These are phyloP conservation scores for Phocides pigmalion DNA, from an alignment of 1,140 invertebrate species.

Conservation along the genomic window DNA sequence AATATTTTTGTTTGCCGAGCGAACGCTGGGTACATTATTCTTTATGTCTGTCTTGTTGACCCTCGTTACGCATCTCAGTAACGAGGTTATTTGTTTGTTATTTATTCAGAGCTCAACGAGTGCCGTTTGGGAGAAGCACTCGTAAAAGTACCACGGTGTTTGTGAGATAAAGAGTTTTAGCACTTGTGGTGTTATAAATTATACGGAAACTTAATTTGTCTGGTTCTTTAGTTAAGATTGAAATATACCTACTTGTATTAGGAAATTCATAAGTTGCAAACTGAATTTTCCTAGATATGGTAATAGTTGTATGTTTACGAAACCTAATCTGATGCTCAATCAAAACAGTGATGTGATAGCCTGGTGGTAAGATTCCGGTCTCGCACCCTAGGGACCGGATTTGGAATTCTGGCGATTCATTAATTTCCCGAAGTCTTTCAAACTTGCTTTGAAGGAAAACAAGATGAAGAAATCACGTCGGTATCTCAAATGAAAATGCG, in stretches of 20 bases:
- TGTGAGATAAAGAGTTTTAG: slow-evolving; percentile 20
- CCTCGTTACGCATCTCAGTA: slow-evolving; percentile 20
- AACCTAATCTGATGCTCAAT: too few relatives aligned
- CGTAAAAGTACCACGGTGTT: slow-evolving; percentile 18
- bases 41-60: slow-evolving; percentile 35
- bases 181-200: neutral
- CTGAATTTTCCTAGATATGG: too few relatives aligned
- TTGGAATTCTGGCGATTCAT: too few relatives aligned
- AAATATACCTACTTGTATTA: neutral
- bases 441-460: too few relatives aligned
- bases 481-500: too few relatives aligned
- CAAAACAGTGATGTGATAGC: too few relatives aligned
- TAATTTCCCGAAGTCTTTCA: too few relatives aligned
- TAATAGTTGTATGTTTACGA: too few relatives aligned
- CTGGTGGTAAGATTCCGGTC: too few relatives aligned
- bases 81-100: slow-evolving; percentile 30
- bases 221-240: neutral
- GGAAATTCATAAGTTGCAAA: too few relatives aligned
- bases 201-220: neutral
- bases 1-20: slow-evolving; percentile 29
- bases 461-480: too few relatives aligned
- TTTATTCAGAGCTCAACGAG: slow-evolving; percentile 23
- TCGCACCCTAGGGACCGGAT: too few relatives aligned
- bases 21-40: slow-evolving; percentile 22
- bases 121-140: slow-evolving; percentile 8